Conservation (phyloP, 1,140 invertebrate genomes). For the Asobara japonica region DNA sequence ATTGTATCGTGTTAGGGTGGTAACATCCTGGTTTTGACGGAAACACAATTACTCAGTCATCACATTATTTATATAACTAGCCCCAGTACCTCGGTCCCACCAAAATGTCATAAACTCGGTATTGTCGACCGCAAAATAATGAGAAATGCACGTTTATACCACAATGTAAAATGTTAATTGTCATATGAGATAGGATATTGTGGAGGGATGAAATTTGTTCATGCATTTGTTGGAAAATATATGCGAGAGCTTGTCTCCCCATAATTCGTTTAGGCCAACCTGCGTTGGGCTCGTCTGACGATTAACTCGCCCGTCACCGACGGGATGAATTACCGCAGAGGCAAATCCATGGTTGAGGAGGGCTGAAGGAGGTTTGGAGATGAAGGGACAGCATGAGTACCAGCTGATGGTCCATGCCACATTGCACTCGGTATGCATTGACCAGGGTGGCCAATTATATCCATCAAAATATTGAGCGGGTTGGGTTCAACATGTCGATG, state of each 20-base stretch:
- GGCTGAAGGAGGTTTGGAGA: neutral
- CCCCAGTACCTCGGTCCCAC: neutral
- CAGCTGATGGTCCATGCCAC: neutral
- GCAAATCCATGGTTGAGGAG: neutral
- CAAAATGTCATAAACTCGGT: neutral
- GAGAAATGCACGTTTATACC: neutral
- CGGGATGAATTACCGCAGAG: conserved; percentile 25
- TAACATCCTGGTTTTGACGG: neutral
- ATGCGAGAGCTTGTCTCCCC: conserved; percentile 23
- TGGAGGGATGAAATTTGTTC: conserved; percentile 29
- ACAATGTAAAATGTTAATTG: neutral
- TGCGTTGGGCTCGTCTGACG: conserved; percentile 25
- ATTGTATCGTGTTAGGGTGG: neutral
- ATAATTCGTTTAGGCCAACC: conserved; percentile 32
- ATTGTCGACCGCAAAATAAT: neutral
- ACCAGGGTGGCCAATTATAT: too few relatives aligned
- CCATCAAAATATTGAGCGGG: too few relatives aligned
- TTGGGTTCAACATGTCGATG: too few relatives aligned
- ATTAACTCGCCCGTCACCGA: conserved; percentile 27
- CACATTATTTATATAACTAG: neutral
- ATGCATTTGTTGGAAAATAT: conserved; percentile 5
- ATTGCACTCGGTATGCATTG: neutral
- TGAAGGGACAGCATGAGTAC: too few relatives aligned
- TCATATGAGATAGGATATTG: neutral
- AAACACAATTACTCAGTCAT: neutral